These are phyloP conservation scores for Eudyptes chrysolophus DNA, from an alignment of 2,113 vertebrate species.

Conservation along the genomic window DNA sequence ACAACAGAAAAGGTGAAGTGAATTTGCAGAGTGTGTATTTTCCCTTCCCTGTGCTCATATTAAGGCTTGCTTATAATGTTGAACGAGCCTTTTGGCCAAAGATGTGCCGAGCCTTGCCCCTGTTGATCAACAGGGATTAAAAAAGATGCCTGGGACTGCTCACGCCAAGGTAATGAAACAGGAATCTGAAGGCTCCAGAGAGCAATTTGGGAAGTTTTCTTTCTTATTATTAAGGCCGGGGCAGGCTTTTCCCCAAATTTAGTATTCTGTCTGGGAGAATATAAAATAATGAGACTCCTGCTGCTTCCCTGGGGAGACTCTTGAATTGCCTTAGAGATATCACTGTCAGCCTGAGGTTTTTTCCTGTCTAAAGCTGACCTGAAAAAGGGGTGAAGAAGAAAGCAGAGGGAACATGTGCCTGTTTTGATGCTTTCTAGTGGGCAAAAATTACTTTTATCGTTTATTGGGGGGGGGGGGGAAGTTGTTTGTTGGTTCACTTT, in stretches of 20 bases:
- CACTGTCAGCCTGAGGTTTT: neutral
- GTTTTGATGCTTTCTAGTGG: neutral
- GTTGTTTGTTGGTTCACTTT: neutral
- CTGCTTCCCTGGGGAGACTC: neutral
- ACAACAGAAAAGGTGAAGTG: slow-evolving; percentile 35
- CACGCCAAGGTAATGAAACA: slow-evolving; percentile 11
- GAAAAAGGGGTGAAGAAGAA: neutral
- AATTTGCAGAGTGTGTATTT: neutral
- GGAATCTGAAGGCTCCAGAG: neutral
- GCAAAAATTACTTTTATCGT: neutral
- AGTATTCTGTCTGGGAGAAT: slow-evolving; percentile 41
- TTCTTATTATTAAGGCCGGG: slow-evolving; percentile 1
- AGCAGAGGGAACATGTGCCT: neutral
- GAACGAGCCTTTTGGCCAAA: slow-evolving; percentile 24
- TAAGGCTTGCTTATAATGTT: slow-evolving; percentile 6
- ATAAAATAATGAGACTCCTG: slow-evolving; percentile 54
- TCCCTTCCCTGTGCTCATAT: neutral
- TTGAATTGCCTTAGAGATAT: slow-evolving; percentile 36
- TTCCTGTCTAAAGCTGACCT: slow-evolving; percentile 13
- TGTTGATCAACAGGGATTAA: slow-evolving; percentile 44
- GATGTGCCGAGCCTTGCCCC: neutral
- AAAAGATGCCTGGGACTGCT: slow-evolving; percentile 5
- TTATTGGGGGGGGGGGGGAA: fast-evolving
- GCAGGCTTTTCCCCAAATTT: slow-evolving; percentile 35
- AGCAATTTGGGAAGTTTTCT: slow-evolving; percentile 36